Percentiles rank a stretch among this genome's conserved stretches.
phyloP scores from a whole-genome alignment of 1,140 invertebrate genomes.

The Paracyclopina nana region DNA sequence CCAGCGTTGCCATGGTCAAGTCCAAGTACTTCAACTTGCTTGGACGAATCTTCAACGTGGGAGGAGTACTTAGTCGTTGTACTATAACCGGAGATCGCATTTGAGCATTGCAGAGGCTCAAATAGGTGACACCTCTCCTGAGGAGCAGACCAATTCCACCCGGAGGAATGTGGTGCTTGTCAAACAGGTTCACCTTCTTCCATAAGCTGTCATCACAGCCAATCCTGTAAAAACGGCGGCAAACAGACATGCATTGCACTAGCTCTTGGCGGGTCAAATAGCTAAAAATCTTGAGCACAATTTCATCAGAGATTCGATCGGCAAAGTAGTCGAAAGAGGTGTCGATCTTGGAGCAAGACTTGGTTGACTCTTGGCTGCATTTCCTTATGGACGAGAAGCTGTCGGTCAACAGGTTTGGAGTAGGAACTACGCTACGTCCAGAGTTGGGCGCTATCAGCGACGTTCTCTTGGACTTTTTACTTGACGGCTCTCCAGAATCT shows the following conservation, averaged over 20 bases:
- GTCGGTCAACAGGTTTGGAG: too few relatives aligned
- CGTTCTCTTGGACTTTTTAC: too few relatives aligned
- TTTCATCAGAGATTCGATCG: conserved; percentile 46
- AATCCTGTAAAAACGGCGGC: conserved; percentile 46
- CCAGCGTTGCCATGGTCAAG: conserved; percentile 51
- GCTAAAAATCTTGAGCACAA: conserved; percentile 55
- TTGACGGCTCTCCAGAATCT: too few relatives aligned
- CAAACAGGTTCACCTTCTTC: conserved; percentile 54
- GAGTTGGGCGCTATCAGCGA: too few relatives aligned
- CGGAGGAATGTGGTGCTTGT: conserved; percentile 36
- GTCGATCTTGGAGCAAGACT: too few relatives aligned
- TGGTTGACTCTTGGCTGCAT: too few relatives aligned
- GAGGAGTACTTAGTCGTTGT: conserved; percentile 5
- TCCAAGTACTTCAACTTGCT: conserved; percentile 54
- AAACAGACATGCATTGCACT: conserved; percentile 43
- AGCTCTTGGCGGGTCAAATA: conserved; percentile 56
- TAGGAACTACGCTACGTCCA: too few relatives aligned
- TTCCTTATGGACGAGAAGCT: too few relatives aligned
- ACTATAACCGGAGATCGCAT: conserved; percentile 17
- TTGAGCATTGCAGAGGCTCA: conserved; percentile 46
- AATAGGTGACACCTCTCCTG: conserved; percentile 43
- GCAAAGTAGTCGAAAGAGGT: too few relatives aligned
- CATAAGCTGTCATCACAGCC: conserved; percentile 60
- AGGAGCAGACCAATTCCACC: conserved; percentile 47
- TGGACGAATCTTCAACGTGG: conserved; percentile 19